A percentile compares a stretch with the other conserved stretches of the same genome.
Conservation (phyloP, 2,113 vertebrate species). For the Bufo gargarizans region DNA sequence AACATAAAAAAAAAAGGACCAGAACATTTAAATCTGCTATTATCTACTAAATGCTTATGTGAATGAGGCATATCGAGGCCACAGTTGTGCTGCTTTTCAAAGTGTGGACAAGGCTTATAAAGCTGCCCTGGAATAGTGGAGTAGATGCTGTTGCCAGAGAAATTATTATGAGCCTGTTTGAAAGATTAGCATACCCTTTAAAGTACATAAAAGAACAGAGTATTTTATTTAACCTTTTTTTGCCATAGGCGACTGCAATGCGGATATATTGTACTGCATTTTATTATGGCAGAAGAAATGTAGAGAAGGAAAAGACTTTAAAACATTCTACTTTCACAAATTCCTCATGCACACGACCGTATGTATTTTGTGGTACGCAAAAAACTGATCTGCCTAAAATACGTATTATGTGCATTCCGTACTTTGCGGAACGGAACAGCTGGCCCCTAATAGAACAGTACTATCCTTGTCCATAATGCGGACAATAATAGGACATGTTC, state of each 20-base stretch:
- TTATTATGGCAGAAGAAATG: neutral
- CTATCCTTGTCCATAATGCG: too few species aligned
- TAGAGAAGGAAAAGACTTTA: neutral
- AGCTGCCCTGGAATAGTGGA: constrained; percentile 11
- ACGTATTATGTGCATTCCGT: too few species aligned
- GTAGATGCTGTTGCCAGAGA: constrained; percentile 17
- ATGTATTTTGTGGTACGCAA: too few species aligned
- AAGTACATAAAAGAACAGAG: constrained; percentile 49
- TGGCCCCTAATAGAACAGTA: too few species aligned
- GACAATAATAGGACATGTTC: too few species aligned
- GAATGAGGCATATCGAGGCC: neutral
- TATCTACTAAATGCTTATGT: neutral
- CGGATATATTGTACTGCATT: constrained; percentile 30
- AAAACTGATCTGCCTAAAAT: too few species aligned
- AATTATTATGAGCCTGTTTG: constrained; percentile 44
- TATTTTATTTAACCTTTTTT: constrained; percentile 47
- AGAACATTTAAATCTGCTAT: neutral
- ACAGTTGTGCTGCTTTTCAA: constrained; percentile 22
- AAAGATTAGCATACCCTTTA: constrained; percentile 46
- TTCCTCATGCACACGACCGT: too few species aligned
- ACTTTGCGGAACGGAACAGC: too few species aligned
- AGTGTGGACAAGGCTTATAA: constrained; percentile 7
- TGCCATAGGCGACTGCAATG: constrained; percentile 46
- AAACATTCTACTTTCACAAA: neutral
- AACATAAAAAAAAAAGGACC: neutral